These are phyloP conservation scores for Simalia tracyae DNA, from an alignment of 2,797 vertebrate genomes.

Conservation along the genomic window DNA sequence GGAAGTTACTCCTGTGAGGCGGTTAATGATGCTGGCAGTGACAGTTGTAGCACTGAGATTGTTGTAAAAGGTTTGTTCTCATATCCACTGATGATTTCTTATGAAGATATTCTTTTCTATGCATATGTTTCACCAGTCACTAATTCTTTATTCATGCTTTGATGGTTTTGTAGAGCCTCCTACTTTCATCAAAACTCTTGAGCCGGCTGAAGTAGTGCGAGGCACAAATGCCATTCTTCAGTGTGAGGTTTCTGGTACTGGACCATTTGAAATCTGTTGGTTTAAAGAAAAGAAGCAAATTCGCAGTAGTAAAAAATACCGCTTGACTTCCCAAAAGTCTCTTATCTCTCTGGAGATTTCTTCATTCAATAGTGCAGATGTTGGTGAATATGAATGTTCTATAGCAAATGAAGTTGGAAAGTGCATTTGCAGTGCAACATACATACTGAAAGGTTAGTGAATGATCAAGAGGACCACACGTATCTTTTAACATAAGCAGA, in stretches of 20 bases:
- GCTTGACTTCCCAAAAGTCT: slow-evolving; percentile 83
- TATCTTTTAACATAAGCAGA: neutral
- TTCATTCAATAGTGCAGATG: slow-evolving; percentile 91
- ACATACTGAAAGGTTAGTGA: slow-evolving; percentile 94
- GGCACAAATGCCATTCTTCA: slow-evolving; percentile 85
- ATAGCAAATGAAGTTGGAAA: slow-evolving; percentile 96
- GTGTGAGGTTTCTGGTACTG: slow-evolving; percentile 90
- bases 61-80: slow-evolving; percentile 93
- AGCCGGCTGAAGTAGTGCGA: slow-evolving; percentile 88
- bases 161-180: slow-evolving; percentile 88
- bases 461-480: slow-evolving; percentile 16
- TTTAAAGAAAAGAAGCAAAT: slow-evolving; percentile 94
- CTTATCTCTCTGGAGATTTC: slow-evolving; percentile 88
- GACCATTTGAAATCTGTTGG: slow-evolving; percentile 96
- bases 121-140: neutral
- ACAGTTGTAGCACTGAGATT: slow-evolving; percentile 87
- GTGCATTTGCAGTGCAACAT: slow-evolving; percentile 83
- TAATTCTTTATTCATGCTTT: slow-evolving; percentile 59
- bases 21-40: slow-evolving; percentile 90
- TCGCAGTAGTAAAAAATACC: slow-evolving; percentile 88
- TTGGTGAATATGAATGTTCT: slow-evolving; percentile 93
- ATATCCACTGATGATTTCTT: slow-evolving; percentile 3
- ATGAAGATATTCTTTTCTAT: slow-evolving; percentile 23
- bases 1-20: slow-evolving; percentile 94
- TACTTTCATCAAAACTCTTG: slow-evolving; percentile 87